These are phyloP conservation scores for Cygnus olor DNA, from an alignment of 2,797 vertebrate species.

Conservation along the genomic window DNA sequence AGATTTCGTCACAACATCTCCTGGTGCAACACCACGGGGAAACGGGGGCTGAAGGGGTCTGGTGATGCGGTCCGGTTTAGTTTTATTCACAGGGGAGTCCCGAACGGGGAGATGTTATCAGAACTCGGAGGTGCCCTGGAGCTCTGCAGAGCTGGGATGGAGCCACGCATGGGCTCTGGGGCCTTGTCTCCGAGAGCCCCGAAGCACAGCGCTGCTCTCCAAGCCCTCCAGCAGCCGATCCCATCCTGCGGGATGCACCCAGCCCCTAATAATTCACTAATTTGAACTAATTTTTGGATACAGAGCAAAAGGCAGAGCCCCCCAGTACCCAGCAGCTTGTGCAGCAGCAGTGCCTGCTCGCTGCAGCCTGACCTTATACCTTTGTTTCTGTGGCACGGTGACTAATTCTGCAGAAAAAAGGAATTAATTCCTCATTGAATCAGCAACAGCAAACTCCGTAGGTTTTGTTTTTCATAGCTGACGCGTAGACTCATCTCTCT, in stretches of 20 bases:
- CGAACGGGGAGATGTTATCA: background rate
- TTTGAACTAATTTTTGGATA: background rate
- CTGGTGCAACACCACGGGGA: rapidly evolving
- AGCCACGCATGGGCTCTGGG: rapidly evolving
- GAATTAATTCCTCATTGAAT: conserved; percentile 56
- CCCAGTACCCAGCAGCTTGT: rapidly evolving
- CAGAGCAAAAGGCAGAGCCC: background rate
- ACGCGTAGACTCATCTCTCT: background rate
- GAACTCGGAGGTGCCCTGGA: background rate
- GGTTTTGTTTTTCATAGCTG: conserved; percentile 16
- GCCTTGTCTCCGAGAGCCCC: rapidly evolving
- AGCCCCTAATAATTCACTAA: background rate
- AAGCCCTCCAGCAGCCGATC: background rate
- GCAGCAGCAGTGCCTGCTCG: rapidly evolving
- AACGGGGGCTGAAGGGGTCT: rapidly evolving
- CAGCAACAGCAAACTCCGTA: background rate
- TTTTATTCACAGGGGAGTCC: background rate
- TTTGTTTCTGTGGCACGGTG: background rate
- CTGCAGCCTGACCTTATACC: background rate
- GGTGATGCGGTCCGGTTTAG: rapidly evolving
- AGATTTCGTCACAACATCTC: background rate
- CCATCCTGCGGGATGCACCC: background rate
- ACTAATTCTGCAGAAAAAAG: conserved; percentile 46
- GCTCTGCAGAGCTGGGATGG: background rate
- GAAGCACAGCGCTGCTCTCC: rapidly evolving